These are phyloP conservation scores for Leucophenga maculata DNA, from an alignment of 2,888 invertebrate genomes.

Conservation along the genomic window DNA sequence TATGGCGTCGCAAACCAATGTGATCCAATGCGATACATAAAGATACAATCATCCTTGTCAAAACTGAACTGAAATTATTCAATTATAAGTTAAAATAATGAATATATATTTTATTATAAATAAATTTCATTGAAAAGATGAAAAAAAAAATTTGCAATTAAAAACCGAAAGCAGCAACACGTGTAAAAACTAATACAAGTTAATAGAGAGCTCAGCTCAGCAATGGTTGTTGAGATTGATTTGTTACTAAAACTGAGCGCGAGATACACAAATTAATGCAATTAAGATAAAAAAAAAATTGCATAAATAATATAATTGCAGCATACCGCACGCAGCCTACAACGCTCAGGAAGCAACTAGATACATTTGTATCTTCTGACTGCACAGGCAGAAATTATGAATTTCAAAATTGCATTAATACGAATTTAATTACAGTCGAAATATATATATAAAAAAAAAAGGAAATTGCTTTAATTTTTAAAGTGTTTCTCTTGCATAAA, in stretches of 20 bases:
- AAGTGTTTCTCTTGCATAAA: neutral
- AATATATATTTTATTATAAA: no score
- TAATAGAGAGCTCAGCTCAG: neutral
- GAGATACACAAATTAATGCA: neutral
- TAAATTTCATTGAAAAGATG: no score
- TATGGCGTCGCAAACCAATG: no score
- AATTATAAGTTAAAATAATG: no score
- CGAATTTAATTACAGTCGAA: neutral
- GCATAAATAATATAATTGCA: constrained; percentile 1
- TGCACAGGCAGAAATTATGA: neutral
- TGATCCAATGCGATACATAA: constrained; percentile 2
- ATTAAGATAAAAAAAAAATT: constrained; percentile 4
- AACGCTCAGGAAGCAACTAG: no score
- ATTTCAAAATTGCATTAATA: neutral
- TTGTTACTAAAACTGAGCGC: neutral
- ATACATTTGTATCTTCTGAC: neutral
- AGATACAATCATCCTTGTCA: constrained; percentile 5
- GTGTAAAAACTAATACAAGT: neutral
- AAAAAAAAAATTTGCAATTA: no score
- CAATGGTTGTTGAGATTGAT: neutral
- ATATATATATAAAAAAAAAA: no score
- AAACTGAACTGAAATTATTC: no score
- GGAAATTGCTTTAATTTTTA: no score
- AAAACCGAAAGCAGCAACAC: neutral
- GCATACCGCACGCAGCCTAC: no score